Percentiles rank a stretch among this genome's conserved stretches.
These are phyloP conservation scores for Electrona antarctica DNA, from an alignment of 2,113 vertebrate species.

Conservation along the genomic window DNA sequence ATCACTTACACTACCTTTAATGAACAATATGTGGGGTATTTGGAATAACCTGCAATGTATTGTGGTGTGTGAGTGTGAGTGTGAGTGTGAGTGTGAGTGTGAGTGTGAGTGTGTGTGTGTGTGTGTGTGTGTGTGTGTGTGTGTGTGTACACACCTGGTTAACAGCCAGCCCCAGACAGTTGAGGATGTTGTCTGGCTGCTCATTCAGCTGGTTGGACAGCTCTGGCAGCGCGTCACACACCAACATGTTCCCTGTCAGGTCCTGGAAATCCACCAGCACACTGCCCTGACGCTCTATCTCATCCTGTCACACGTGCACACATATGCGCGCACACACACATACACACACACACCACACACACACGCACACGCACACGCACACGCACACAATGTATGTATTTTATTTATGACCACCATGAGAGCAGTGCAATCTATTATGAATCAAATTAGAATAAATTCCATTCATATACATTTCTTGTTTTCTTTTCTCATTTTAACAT, in stretches of 20 bases:
- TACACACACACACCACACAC: too few species aligned
- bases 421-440: too few species aligned
- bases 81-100: not conserved
- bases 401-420: too few species aligned
- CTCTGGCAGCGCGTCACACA: slow-evolving; percentile 76
- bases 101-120: not conserved
- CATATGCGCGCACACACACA: not conserved
- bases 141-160: slow-evolving; percentile 85
- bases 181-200: slow-evolving; percentile 88
- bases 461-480: too few species aligned
- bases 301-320: slow-evolving; percentile 81
- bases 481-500: too few species aligned
- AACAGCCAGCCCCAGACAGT: slow-evolving; percentile 92
- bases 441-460: too few species aligned
- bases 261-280: slow-evolving; percentile 95
- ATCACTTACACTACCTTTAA: too few species aligned
- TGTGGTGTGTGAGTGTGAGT: not conserved
- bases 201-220: slow-evolving; percentile 85
- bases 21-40: not conserved
- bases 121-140: not conserved
- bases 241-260: slow-evolving; percentile 74
- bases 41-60: not conserved
- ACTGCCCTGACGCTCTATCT: slow-evolving; percentile 97
- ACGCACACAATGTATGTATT: too few species aligned
- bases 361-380: not conserved